Conservation (phyloP, 1,140 invertebrate species). For the Copidosoma floridanum region DNA sequence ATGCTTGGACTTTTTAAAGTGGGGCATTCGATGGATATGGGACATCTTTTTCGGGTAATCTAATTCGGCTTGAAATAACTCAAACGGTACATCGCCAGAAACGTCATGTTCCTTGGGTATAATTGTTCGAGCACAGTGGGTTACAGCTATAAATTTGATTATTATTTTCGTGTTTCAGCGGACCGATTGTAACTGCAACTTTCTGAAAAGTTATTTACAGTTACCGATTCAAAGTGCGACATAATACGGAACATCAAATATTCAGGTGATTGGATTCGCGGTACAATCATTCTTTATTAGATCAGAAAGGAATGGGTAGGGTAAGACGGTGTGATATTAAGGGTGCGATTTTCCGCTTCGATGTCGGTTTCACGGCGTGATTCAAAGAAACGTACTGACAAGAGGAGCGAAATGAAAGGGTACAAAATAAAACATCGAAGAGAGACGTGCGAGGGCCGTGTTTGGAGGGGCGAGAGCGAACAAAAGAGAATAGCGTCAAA, state of each 20-base stretch:
- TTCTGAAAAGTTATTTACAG: neutral
- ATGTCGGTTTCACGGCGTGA: neutral
- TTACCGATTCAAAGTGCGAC: neutral
- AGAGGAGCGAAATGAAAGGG: neutral
- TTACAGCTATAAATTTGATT: too few relatives aligned
- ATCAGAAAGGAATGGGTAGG: neutral
- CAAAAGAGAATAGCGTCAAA: slow-evolving; percentile 17
- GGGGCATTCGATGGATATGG: too few relatives aligned
- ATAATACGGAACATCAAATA: neutral
- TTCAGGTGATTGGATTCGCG: too few relatives aligned
- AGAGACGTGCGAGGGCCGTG: neutral
- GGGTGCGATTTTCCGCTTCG: neutral
- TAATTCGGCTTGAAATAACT: too few relatives aligned
- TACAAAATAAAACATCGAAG: neutral
- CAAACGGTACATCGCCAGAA: too few relatives aligned
- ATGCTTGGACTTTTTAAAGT: too few relatives aligned
- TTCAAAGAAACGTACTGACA: neutral
- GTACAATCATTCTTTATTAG: neutral
- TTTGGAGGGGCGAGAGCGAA: too few relatives aligned
- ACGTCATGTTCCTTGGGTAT: too few relatives aligned
- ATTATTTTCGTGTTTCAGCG: slow-evolving; percentile 15
- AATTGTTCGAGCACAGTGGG: too few relatives aligned
- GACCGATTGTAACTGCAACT: neutral
- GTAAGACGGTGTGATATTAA: neutral
- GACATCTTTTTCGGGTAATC: too few relatives aligned